A percentile compares a stretch with the other conserved stretches of the same genome.
These are phyloP conservation scores for Amblyopsis hoosieri DNA, from an alignment of 2,797 vertebrate genomes.

Conservation along the genomic window DNA sequence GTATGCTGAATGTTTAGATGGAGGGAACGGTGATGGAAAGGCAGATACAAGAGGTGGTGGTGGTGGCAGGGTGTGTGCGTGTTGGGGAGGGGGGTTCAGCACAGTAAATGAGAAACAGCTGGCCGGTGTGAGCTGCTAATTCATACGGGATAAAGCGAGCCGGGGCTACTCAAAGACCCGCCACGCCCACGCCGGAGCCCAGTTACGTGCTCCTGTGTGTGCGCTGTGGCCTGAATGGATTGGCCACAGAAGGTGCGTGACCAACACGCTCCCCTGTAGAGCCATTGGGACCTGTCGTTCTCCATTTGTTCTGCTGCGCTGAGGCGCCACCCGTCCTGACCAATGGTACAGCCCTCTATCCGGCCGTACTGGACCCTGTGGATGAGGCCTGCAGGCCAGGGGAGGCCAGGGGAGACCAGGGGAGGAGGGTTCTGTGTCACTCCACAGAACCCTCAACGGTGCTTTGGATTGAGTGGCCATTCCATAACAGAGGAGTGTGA, in stretches of 20 bases:
- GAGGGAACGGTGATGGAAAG: conserved; percentile 5
- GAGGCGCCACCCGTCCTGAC: conserved; percentile 4
- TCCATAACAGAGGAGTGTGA: conserved; percentile 63
- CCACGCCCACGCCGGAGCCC: conserved; percentile 22
- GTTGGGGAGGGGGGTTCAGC: not conserved
- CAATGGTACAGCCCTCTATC: conserved; percentile 24
- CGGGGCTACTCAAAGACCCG: conserved; percentile 13
- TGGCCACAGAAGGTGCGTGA: conserved; percentile 13
- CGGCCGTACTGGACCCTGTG: conserved; percentile 20
- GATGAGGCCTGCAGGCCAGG: conserved; percentile 16
- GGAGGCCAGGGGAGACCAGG: conserved; percentile 2
- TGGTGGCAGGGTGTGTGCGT: not conserved
- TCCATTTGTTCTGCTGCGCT: conserved; percentile 17
- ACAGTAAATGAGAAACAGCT: not conserved
- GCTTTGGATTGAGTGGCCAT: conserved; percentile 35
- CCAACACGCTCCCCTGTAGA: conserved; percentile 22
- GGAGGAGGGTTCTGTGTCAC: conserved; percentile 13
- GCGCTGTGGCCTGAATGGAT: conserved; percentile 4
- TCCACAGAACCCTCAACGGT: too few species aligned
- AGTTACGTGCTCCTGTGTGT: conserved; percentile 1
- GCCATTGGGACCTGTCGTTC: conserved; percentile 4
- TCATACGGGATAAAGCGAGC: not conserved
- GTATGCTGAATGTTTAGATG: conserved; percentile 6
- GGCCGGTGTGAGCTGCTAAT: not conserved
- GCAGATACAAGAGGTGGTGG: not conserved